Conservation (phyloP, 2,888 invertebrate genomes). For the Dicranocentrus wangi region DNA sequence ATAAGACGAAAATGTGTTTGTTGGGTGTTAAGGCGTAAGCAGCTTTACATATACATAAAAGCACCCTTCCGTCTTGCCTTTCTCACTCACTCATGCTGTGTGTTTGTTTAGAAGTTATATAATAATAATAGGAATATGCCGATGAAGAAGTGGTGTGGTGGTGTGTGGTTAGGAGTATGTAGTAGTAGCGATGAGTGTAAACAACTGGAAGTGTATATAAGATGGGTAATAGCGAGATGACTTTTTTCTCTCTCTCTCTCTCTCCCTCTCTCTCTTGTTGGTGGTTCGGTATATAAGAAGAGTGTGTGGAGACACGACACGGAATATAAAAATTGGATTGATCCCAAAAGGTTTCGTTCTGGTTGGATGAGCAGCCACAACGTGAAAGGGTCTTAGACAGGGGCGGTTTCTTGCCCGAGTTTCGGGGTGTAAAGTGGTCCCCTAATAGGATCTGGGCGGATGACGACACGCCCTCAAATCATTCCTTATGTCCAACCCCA, state of each 20-base stretch:
- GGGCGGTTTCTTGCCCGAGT: constrained; percentile 66
- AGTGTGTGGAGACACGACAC: neutral
- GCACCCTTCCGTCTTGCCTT: too few relatives aligned
- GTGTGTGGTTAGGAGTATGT: too few relatives aligned
- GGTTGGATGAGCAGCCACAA: constrained; percentile 62
- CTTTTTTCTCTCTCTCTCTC: constrained; percentile 4
- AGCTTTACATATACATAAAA: too few relatives aligned
- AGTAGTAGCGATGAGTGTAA: too few relatives aligned
- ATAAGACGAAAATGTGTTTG: too few relatives aligned
- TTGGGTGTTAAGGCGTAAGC: too few relatives aligned
- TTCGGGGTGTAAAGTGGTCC: constrained; percentile 71
- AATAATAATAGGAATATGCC: too few relatives aligned
- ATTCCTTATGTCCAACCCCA: constrained; percentile 65
- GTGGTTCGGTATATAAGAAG: neutral
- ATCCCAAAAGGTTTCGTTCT: constrained; percentile 66
- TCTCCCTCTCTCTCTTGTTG: neutral
- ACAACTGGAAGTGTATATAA: too few relatives aligned
- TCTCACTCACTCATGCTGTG: too few relatives aligned
- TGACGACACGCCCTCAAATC: constrained; percentile 65
- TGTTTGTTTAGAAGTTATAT: too few relatives aligned
- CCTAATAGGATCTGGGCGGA: constrained; percentile 71
- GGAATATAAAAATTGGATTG: constrained; percentile 59
- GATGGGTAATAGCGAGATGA: too few relatives aligned
- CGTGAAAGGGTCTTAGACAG: constrained; percentile 67
- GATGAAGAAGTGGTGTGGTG: too few relatives aligned